These are phyloP conservation scores for Brienomyrus longianalis DNA, from an alignment of 2,113 vertebrate genomes.

Conservation along the genomic window DNA sequence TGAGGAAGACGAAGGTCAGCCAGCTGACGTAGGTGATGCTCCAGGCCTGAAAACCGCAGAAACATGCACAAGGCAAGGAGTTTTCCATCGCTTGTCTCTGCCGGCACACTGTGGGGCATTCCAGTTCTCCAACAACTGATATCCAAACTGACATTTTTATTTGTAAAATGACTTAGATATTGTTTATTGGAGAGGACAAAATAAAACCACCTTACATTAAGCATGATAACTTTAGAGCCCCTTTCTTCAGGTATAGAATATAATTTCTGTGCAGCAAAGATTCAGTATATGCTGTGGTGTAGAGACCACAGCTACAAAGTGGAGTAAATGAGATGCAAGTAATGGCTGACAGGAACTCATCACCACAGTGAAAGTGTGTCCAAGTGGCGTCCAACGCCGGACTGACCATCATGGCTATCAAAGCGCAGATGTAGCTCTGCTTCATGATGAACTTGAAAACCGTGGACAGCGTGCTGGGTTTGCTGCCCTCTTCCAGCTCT, in stretches of 20 bases:
- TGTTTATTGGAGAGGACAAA: background rate
- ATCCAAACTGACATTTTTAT: background rate
- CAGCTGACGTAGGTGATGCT: constrained; percentile 98
- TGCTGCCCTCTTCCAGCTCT: constrained; percentile 58
- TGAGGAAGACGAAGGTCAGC: constrained; percentile 88
- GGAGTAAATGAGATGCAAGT: background rate
- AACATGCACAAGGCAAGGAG: background rate
- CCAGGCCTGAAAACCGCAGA: constrained; percentile 69
- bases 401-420: constrained; percentile 98
- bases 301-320: background rate
- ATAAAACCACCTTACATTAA: background rate
- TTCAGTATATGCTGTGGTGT: background rate
- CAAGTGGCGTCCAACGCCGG: background rate
- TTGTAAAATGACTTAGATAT: background rate
- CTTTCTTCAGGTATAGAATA: background rate
- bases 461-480: constrained; percentile 71
- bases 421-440: constrained; percentile 95
- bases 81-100: background rate
- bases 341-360: background rate
- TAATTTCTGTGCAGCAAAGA: background rate
- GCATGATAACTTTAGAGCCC: background rate
- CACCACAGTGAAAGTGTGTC: background rate
- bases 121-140: background rate
- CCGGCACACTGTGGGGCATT: background rate
- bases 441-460: constrained; percentile 95